Percentiles rank a stretch among this genome's conserved stretches.
These are phyloP conservation scores for Branchipolynoe longqiensis DNA, from an alignment of 2,888 invertebrate genomes.

Conservation along the genomic window DNA sequence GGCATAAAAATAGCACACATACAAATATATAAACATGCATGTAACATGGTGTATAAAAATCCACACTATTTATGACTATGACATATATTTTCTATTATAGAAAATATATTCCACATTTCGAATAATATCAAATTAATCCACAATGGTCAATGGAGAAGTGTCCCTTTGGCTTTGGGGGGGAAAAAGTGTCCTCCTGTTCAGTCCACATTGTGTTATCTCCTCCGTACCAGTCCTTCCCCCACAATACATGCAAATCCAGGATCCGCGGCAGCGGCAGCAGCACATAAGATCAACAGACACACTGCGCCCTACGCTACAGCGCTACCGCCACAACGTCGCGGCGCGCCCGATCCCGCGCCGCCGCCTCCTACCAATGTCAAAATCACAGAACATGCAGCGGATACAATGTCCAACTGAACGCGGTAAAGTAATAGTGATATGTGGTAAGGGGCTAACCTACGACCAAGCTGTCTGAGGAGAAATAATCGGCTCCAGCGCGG, in stretches of 20 bases:
- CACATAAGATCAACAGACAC: constrained; percentile 29
- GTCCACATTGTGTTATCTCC: constrained; percentile 6
- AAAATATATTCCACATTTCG: no score
- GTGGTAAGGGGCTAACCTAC: not conserved
- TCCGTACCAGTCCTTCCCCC: not conserved
- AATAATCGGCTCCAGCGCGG: constrained; percentile 11
- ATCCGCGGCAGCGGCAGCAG: constrained; percentile 9
- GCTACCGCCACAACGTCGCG: not conserved
- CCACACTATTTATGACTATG: no score
- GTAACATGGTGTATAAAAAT: no score
- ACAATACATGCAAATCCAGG: constrained; percentile 35
- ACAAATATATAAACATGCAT: no score
- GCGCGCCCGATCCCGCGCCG: not conserved
- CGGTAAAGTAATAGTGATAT: constrained; percentile 1
- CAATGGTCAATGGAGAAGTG: no score
- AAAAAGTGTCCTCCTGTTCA: not conserved
- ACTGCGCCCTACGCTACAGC: not conserved
- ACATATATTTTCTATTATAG: no score
- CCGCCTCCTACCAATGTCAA: constrained; percentile 11
- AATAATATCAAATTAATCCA: no score
- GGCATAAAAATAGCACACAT: no score
- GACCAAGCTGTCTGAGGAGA: constrained; percentile 4
- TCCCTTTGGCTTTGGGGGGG: no score
- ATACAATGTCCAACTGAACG: not conserved
- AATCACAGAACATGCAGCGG: not conserved